Base-by-base conservation (phyloP, 2,888 invertebrate species). In the Lycia hirtaria region DNA sequence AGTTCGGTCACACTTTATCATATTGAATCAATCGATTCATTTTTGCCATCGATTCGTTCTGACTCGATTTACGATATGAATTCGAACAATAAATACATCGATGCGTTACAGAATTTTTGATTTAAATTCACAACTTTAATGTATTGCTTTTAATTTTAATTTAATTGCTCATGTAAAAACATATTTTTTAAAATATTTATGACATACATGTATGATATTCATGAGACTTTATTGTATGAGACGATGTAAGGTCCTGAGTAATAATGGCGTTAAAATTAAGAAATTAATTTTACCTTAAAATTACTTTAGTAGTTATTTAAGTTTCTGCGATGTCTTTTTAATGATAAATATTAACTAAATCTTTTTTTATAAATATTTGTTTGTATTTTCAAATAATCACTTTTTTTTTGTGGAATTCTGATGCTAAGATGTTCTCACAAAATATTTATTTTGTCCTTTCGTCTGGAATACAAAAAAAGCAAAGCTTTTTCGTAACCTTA, bases 31-130 rank as follows among this genome's bases (percentile, higher is more conserved):
- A 71, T 78, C 75, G 76, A 77, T 73, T 78, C 74, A 67, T 75
- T 80, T 81, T 77, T 74, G 79, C 78, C 71, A 69, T 73, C 73
- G 74, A 83, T 87, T 85, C 80, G 81, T 68, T 76, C 68, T 80
- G 78, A 74, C 60, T 64, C 77, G 78, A 87, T 87, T 87, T 87
- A 87, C 75, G 78, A 69, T 64, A 6, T 32, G 73, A 75, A 81
- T 73, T 71, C 74, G 71, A 66, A 74, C 78, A 76, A 78, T 80
- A 75, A 78, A 62, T 56, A 35, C 5, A 51, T 17, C 20, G 72
- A 70, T 67, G 67, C 66, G 67, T 38, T 40, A 26, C 62, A 52
- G 63, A 75, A 62, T 72, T 72, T 72, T 73, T 74, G 70, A 76
- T 75, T 76, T 73, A 74, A 66, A 68, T 40, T 54, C 49, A 53